These are phyloP conservation scores for Heliconius erato DNA, from an alignment of 2,888 invertebrate species.

Conservation along the genomic window DNA sequence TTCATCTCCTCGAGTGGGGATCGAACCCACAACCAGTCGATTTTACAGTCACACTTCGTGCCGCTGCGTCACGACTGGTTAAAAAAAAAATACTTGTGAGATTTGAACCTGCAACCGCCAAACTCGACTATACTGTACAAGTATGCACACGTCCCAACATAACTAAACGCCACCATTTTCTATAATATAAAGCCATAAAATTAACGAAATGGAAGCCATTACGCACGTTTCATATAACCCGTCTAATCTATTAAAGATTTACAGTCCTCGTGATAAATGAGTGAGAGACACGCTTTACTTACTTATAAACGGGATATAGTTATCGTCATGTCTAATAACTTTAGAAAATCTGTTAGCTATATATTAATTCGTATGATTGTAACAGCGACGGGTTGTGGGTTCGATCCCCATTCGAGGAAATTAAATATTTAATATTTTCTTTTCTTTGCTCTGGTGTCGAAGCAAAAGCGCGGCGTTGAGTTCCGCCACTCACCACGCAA, in stretches of 20 bases:
- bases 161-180: background rate
- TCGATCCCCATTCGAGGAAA: too few species aligned
- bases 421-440: too few species aligned
- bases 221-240: conserved; percentile 21
- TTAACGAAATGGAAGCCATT: conserved; percentile 26
- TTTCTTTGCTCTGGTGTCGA: too few species aligned
- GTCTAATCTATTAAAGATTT: conserved; percentile 26
- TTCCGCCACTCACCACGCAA: background rate
- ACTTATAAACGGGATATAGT: conserved; percentile 9
- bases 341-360: too few species aligned
- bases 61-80: too few species aligned
- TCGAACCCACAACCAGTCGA: too few species aligned
- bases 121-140: background rate
- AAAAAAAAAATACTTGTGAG: background rate
- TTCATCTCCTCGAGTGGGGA: too few species aligned
- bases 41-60: too few species aligned
- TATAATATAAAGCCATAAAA: conserved; percentile 22
- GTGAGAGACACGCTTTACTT: conserved; percentile 18
- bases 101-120: background rate
- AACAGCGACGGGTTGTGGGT: too few species aligned
- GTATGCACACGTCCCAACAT: background rate
- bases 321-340: background rate
- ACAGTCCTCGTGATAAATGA: conserved; percentile 19
- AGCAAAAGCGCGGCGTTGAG: background rate
- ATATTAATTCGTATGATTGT: too few species aligned